A percentile compares a stretch with the other conserved stretches of the same genome.
Conservation (phyloP, 2,888 invertebrate genomes). For the Helleia helle region DNA sequence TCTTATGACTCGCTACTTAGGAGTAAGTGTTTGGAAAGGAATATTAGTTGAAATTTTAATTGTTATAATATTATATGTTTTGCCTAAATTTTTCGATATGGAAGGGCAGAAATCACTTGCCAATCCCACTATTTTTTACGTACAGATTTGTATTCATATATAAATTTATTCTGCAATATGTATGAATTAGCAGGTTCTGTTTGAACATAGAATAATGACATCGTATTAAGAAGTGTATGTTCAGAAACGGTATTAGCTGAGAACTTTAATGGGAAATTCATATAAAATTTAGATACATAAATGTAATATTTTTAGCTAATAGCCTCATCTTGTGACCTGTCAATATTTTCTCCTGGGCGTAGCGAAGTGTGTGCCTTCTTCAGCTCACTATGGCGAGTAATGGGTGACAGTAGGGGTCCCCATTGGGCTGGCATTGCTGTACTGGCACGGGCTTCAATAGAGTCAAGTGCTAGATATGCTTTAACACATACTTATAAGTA, state of each 20-base stretch:
- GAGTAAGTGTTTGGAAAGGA: slow-evolving; percentile 38
- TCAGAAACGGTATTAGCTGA: too few species aligned
- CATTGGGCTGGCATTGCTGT: slow-evolving; percentile 81
- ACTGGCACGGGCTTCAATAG: slow-evolving; percentile 75
- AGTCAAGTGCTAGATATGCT: slow-evolving; percentile 75
- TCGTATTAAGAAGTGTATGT: too few species aligned
- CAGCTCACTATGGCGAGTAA: slow-evolving; percentile 77
- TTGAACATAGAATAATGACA: too few species aligned
- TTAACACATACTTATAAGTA: slow-evolving; percentile 79
- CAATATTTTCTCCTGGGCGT: slow-evolving; percentile 78
- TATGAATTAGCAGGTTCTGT: too few species aligned
- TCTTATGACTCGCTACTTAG: slow-evolving; percentile 67
- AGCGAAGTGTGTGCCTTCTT: slow-evolving; percentile 79
- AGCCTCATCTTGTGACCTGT: slow-evolving; percentile 76
- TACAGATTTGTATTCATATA: too few species aligned
- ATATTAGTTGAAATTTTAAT: neutral
- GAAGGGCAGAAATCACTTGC: too few species aligned
- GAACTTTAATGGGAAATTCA: too few species aligned
- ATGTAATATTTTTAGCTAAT: slow-evolving; percentile 76
- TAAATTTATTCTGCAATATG: too few species aligned
- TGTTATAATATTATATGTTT: neutral
- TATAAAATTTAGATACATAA: too few species aligned
- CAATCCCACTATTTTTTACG: too few species aligned
- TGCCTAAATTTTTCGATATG: too few species aligned
- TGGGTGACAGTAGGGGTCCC: slow-evolving; percentile 73